Conservation (phyloP, 2,888 invertebrate genomes). For the Miltochrista miniata region DNA sequence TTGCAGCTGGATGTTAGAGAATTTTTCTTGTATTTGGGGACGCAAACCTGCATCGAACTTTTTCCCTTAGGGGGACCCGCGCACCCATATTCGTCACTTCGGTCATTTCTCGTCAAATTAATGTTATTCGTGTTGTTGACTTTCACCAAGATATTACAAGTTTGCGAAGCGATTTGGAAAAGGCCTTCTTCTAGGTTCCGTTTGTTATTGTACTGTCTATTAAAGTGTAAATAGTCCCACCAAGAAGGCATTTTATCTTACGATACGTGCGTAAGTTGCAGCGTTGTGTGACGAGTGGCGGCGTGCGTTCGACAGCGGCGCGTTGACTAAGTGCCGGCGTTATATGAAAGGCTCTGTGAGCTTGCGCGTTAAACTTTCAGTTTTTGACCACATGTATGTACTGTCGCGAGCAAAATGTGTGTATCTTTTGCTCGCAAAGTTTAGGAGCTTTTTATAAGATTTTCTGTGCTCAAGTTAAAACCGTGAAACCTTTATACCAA, state of each 20-base stretch:
- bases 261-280: constrained; percentile 43
- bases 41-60: constrained; percentile 81
- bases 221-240: constrained; percentile 85
- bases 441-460: no score
- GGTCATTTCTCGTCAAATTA: constrained; percentile 85
- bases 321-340: constrained; percentile 47
- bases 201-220: constrained; percentile 78
- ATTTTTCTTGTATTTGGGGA: constrained; percentile 80
- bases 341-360: constrained; percentile 44
- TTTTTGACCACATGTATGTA: constrained; percentile 48
- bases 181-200: constrained; percentile 89
- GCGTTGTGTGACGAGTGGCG: constrained; percentile 15
- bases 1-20: constrained; percentile 81
- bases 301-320: constrained; percentile 36
- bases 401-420: constrained; percentile 36
- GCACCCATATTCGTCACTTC: constrained; percentile 85
- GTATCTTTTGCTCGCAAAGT: constrained; percentile 11
- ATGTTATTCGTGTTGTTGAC: constrained; percentile 90
- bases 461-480: no score
- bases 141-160: constrained; percentile 90
- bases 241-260: constrained; percentile 82
- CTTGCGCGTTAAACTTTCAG: constrained; percentile 74
- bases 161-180: constrained; percentile 91
- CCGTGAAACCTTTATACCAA: no score
- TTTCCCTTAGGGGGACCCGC: constrained; percentile 71